phyloP scores from a whole-genome alignment of 2,113 vertebrate genomes.

The Stigmatopora nigra region DNA sequence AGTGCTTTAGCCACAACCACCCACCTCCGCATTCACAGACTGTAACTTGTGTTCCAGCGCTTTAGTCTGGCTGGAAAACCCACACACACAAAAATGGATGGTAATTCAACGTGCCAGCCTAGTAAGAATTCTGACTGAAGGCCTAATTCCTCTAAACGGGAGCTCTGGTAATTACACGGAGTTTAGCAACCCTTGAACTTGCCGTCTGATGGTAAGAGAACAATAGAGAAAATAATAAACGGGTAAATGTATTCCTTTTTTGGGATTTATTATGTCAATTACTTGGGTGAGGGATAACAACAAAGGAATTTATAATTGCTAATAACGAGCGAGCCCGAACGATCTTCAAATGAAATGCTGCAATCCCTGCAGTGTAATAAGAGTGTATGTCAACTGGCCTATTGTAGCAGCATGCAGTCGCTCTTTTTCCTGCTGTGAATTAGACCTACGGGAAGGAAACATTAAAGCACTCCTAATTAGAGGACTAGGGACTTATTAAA shows the following conservation, averaged over 20 bases:
- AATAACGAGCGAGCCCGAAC: conserved; percentile 47
- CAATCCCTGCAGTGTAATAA: conserved; percentile 53
- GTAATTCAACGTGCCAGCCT: conserved; percentile 50
- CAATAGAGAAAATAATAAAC: conserved; percentile 55
- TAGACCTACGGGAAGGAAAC: conserved; percentile 45
- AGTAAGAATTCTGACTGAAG: conserved; percentile 39
- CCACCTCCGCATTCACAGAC: conserved; percentile 26
- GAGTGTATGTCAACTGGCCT: conserved; percentile 40
- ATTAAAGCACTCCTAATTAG: conserved; percentile 54
- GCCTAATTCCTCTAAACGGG: conserved; percentile 51
- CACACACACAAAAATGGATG: conserved; percentile 15
- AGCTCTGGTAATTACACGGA: conserved; percentile 54
- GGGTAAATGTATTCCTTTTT: conserved; percentile 41
- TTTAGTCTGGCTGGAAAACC: background rate
- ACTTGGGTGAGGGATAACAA: conserved; percentile 44
- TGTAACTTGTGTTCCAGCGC: conserved; percentile 27
- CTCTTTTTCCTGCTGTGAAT: conserved; percentile 51
- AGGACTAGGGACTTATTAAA: conserved; percentile 57
- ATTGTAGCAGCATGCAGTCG: conserved; percentile 42
- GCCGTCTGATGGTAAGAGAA: conserved; percentile 60
- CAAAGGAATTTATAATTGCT: conserved; percentile 52
- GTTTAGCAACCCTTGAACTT: conserved; percentile 53
- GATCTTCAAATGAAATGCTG: conserved; percentile 53
- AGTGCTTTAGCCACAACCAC: conserved; percentile 30
- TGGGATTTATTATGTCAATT: conserved; percentile 51